Base-by-base conservation (phyloP, 2,113 vertebrate species). In the Pangasianodon gigas region DNA sequence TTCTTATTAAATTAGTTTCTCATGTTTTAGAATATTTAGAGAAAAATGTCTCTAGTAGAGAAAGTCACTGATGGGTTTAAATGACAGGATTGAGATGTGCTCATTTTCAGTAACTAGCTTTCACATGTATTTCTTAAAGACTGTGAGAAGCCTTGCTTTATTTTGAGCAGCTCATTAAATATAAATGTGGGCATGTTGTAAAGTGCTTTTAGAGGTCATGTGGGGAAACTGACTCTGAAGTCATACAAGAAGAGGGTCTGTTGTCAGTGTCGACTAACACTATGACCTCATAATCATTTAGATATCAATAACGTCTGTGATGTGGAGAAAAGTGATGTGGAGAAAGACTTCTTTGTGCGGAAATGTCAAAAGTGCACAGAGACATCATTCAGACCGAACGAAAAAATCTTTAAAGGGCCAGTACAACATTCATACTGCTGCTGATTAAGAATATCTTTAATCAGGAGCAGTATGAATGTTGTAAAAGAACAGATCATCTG, bases 91-190 rank as follows among this genome's bases (percentile, higher is more conserved):
- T 10, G 6, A 46, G 13, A 80, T 37, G 51, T 46, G 37, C 54
- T 13, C 11, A 21, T 54, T 67, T 18, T 16, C 21, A 0, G 6
- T 86, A 29, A 81, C 77, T 75, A 4, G 46, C 52, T 52, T 54
- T 58, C 9, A 56, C 19, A 41, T 85, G 14, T 11, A 41, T 86
- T 79, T 29, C 79, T 75, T 65, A 37, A 44, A 62, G 13, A 54
- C 75, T 74, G 41, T 52, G 16, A 6, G 4, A 67, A 37, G 60
- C 4, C 14, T 7, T 85, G 58, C 26, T 80, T 88, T 85, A 86
- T 88, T 85, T 81, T 48, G 37, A 71, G 71, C 48, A 65, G 81
- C 65, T 88, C 87, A 90, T 90, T 80, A 90, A 90, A 88, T 81
- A 88, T 88, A 18, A 48, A 90, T 85, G 60, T 41, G 18, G 71